Base-by-base conservation (phyloP, 2,888 invertebrate genomes). In the Hydroisotoma schaefferi region DNA sequence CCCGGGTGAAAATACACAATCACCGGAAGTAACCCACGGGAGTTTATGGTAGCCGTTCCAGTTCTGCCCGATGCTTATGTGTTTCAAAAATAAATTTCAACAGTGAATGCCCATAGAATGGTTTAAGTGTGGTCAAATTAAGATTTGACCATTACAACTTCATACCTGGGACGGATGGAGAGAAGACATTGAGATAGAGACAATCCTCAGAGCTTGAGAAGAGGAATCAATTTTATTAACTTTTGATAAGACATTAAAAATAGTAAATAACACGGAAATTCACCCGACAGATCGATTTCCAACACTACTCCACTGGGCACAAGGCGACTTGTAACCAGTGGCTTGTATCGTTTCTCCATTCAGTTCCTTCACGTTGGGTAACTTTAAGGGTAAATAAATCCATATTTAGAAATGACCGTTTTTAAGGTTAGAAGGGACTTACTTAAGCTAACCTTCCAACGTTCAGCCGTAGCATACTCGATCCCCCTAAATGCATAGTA, bases 1-100 rank as follows among this genome's bases (percentile, higher is more conserved):
- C 87, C 85, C 0, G 87, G 87, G 68, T 86, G 87, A 60, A 87
- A 83, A 74, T 77, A 82, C 1, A 85, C 80, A 46, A 87, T 69
- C 0, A 87, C 87, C 0, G 87, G 85, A 29, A 83, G 73, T 1
- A 75, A 72, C 18, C 55, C 44, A 25, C 54, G 29, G 18, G 60
- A 40, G 43, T 23, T 22, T 18, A 40, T 29, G 2, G 40, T 44
- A 26, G 53, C 59, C 12, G 52, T 44, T 18, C 58, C 52, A 25
- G 29, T 28, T 5, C 59, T 53, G n/a, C n/a, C n/a, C n/a, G n/a
- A n/a, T n/a, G n/a, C n/a, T n/a, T n/a, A n/a, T n/a, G n/a, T n/a
- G n/a, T n/a, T n/a, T n/a, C n/a, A n/a, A n/a, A n/a, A n/a, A n/a
- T n/a, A n/a, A n/a, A n/a, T n/a, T n/a, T n/a, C n/a, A n/a, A n/a